phyloP scores from a whole-genome alignment of 2,888 invertebrate species.

The Arge pagana region DNA sequence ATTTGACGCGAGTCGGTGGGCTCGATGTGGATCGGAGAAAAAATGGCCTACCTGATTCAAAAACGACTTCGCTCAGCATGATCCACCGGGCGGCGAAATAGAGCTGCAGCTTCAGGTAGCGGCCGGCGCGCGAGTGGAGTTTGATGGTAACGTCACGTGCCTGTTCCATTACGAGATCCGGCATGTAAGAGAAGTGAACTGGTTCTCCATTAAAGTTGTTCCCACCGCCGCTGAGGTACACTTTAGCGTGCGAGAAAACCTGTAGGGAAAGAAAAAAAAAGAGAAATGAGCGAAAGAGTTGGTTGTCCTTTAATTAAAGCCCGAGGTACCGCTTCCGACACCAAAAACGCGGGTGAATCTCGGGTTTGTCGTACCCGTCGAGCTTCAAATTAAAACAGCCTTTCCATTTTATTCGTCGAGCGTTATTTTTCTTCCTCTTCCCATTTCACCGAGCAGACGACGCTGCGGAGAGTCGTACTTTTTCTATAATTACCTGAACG shows the following conservation, averaged over 20 bases:
- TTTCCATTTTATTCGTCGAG: too few relatives aligned
- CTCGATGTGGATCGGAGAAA: not conserved
- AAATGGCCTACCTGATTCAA: slow-evolving; percentile 71
- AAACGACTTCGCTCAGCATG: slow-evolving; percentile 83
- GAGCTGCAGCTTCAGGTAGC: slow-evolving; percentile 75
- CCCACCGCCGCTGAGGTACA: slow-evolving; percentile 73
- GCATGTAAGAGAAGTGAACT: slow-evolving; percentile 76
- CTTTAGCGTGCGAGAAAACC: slow-evolving; percentile 79
- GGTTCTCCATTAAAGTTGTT: slow-evolving; percentile 73
- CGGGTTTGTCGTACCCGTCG: too few relatives aligned
- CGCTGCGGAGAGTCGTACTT: too few relatives aligned
- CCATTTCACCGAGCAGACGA: too few relatives aligned
- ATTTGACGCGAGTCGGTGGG: not conserved
- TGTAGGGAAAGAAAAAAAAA: slow-evolving; percentile 48
- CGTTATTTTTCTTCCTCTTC: too few relatives aligned
- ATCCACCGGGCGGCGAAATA: slow-evolving; percentile 84
- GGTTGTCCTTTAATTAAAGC: too few relatives aligned
- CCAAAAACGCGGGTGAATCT: too few relatives aligned
- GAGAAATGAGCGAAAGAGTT: too few relatives aligned
- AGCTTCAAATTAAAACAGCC: too few relatives aligned
- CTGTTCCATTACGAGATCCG: slow-evolving; percentile 74
- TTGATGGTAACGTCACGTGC: slow-evolving; percentile 82
- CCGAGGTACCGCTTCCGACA: too few relatives aligned
- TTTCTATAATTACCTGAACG: slow-evolving; percentile 66
- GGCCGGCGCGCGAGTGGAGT: slow-evolving; percentile 76